phyloP scores from a whole-genome alignment of 1,140 invertebrate genomes.

The Pollicipes pollicipes region DNA sequence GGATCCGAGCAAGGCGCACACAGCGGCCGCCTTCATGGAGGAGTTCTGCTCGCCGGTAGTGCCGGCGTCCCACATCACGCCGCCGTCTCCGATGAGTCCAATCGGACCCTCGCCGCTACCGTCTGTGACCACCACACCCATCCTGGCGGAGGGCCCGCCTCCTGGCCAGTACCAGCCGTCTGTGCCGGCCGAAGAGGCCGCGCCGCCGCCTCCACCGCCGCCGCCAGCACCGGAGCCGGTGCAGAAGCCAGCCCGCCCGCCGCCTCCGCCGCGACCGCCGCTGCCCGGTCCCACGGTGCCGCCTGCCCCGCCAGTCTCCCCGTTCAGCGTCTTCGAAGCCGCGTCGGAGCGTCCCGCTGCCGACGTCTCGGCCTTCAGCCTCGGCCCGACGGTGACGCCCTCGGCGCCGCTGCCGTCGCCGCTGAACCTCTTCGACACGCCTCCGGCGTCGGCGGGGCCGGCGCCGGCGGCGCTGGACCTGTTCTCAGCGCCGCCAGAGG shows the following conservation, averaged over 20 bases:
- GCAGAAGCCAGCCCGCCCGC: no score
- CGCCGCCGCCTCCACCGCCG: no score
- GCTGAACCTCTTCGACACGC: not conserved
- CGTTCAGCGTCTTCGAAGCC: not conserved
- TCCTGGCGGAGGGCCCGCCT: not conserved
- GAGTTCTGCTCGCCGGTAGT: not conserved
- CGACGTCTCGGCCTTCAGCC: no score
- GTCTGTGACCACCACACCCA: not conserved
- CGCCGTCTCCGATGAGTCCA: not conserved
- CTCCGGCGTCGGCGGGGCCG: no score
- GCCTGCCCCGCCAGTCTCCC: no score
- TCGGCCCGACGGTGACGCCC: no score
- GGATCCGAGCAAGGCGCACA: not conserved
- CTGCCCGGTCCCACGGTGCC: not conserved
- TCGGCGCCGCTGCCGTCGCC: not conserved
- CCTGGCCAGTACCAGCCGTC: not conserved
- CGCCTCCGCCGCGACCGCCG: no score
- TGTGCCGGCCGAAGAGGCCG: not conserved
- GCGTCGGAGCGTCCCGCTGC: not conserved
- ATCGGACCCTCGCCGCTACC: not conserved
- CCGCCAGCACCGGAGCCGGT: not conserved
- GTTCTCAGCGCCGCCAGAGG: slow-evolving; percentile 24
- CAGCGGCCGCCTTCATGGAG: not conserved
- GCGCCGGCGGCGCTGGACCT: not conserved
- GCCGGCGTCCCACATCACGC: not conserved